phyloP scores from a whole-genome alignment of 2,888 invertebrate genomes.

The Thalpophila matura region DNA sequence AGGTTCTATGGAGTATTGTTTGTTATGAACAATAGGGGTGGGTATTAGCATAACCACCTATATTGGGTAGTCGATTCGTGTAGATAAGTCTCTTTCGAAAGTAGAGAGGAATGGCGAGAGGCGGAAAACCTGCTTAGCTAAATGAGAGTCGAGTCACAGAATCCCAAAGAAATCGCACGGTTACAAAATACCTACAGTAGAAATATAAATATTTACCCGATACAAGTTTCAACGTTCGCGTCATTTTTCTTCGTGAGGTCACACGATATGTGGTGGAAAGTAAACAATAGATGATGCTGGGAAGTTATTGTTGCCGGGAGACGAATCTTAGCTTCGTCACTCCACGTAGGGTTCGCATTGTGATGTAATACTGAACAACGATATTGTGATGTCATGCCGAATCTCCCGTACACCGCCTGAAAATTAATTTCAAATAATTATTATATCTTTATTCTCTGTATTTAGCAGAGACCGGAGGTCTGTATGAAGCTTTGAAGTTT shows the following conservation, averaged over 20 bases:
- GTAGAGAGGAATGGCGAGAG: not conserved
- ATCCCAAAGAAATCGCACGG: too few species aligned
- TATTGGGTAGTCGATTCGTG: not conserved
- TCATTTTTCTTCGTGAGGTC: slow-evolving; percentile 95
- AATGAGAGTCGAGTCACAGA: too few species aligned
- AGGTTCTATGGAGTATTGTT: slow-evolving; percentile 41
- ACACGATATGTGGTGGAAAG: slow-evolving; percentile 98
- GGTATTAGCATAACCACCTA: slow-evolving; percentile 15
- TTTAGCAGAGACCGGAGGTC: too few species aligned
- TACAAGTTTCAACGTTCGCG: slow-evolving; percentile 94
- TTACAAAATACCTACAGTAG: not conserved
- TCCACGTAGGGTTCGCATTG: slow-evolving; percentile 96
- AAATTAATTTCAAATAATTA: slow-evolving; percentile 16
- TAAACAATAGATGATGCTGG: slow-evolving; percentile 98
- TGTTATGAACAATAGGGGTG: slow-evolving; percentile 30
- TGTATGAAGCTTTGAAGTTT: too few species aligned
- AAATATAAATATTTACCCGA: slow-evolving; percentile 91
- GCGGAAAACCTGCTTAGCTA: not conserved
- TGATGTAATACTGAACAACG: slow-evolving; percentile 97
- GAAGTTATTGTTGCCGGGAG: slow-evolving; percentile 96
- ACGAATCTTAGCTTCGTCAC: slow-evolving; percentile 97
- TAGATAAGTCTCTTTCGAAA: not conserved
- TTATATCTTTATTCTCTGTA: too few species aligned
- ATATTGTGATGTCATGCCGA: slow-evolving; percentile 92
- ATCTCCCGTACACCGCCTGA: slow-evolving; percentile 85